Conservation (phyloP, 2,888 invertebrate species). For the Eupeodes latifasciatus region DNA sequence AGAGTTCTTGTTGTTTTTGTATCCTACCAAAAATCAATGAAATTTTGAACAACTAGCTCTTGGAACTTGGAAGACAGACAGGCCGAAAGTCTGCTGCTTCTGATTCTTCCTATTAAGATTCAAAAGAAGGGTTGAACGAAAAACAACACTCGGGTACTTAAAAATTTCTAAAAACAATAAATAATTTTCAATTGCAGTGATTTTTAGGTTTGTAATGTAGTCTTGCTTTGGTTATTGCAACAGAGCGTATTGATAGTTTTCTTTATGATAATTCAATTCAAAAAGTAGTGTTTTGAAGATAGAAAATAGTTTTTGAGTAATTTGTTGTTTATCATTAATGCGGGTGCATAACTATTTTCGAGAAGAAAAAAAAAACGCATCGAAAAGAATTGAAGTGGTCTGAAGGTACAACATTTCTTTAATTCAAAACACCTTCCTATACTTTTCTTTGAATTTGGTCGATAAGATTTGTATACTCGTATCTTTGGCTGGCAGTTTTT, state of each 20-base stretch:
- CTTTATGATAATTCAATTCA: not conserved
- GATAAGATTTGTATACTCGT: not conserved
- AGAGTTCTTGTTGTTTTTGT: not conserved
- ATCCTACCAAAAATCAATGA: not conserved
- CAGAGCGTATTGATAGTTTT: not conserved
- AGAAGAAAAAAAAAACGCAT: not conserved
- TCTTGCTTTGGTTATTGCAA: not conserved
- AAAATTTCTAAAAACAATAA: not conserved
- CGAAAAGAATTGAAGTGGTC: not conserved
- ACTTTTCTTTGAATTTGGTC: not conserved
- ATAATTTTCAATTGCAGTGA: not conserved
- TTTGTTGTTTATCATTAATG: not conserved
- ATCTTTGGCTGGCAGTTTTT: not conserved
- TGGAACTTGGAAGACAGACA: not conserved
- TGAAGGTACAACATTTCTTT: not conserved
- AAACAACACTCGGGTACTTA: conserved; percentile 4
- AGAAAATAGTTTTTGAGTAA: not conserved
- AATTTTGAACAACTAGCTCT: conserved; percentile 29
- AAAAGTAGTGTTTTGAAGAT: not conserved
- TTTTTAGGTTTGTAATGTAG: not conserved
- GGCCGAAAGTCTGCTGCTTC: too few species aligned
- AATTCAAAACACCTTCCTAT: not conserved
- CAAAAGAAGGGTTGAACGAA: not conserved
- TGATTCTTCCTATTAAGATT: too few species aligned
- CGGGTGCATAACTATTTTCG: not conserved